These are phyloP conservation scores for Urocitellus parryii DNA, from an alignment of 2,113 vertebrate genomes.

Conservation along the genomic window DNA sequence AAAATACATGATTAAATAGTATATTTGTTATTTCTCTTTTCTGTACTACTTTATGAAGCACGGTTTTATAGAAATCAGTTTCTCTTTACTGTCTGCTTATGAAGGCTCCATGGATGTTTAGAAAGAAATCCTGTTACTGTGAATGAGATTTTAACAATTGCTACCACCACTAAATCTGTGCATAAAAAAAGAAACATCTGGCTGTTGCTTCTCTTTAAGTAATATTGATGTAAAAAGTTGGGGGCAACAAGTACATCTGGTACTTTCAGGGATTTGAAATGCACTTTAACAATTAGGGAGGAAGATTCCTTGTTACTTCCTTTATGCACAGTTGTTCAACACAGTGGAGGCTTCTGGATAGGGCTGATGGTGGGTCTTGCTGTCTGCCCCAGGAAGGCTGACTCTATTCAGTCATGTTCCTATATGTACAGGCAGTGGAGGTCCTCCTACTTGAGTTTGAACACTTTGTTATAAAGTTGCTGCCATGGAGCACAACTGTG, in stretches of 20 bases:
- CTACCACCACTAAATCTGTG: background rate
- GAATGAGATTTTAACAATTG: background rate
- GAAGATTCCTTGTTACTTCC: background rate
- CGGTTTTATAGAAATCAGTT: slow-evolving; percentile 16
- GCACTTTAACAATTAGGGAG: background rate
- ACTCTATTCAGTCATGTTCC: background rate
- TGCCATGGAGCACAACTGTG: background rate
- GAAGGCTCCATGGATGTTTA: background rate
- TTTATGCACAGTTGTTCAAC: background rate
- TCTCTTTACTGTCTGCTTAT: slow-evolving; percentile 46
- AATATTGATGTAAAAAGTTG: background rate
- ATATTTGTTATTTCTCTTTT: background rate
- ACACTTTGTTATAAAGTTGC: background rate
- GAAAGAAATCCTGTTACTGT: background rate
- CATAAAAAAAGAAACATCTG: background rate
- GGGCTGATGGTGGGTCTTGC: background rate
- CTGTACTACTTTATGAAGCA: background rate
- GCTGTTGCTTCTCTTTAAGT: background rate
- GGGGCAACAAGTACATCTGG: background rate
- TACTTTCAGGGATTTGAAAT: background rate
- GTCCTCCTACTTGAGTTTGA: background rate
- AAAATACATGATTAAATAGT: slow-evolving; percentile 22
- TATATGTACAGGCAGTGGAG: background rate
- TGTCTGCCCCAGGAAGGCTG: background rate
- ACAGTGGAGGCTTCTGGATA: background rate